Conservation (phyloP, 2,797 vertebrate genomes). For the Stomatorhinus walkeri region DNA sequence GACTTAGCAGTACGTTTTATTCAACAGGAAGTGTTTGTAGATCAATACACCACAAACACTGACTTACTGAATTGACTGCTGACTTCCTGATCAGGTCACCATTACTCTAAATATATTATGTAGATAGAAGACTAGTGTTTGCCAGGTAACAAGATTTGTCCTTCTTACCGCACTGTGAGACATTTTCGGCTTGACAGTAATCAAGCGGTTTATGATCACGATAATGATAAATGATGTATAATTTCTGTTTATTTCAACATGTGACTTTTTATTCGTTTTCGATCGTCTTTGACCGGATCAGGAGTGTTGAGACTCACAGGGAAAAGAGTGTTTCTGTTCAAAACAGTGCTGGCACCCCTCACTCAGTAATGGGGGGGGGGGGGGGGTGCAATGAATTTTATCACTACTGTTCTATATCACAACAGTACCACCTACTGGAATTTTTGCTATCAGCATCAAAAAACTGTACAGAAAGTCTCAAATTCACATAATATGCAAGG, state of each 20-base stretch:
- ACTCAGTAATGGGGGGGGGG: constrained; percentile 30
- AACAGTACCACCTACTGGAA: constrained; percentile 63
- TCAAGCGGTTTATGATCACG: background rate
- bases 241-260: constrained; percentile 64
- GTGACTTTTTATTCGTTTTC: constrained; percentile 46
- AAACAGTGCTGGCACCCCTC: constrained; percentile 24
- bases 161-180: background rate
- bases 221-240: constrained; percentile 12
- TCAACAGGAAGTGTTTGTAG: background rate
- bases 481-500: background rate
- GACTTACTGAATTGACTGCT: background rate
- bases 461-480: constrained; percentile 16
- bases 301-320: constrained; percentile 60
- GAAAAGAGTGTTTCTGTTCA: constrained; percentile 29
- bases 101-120: background rate
- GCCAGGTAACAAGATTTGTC: background rate
- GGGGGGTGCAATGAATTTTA: background rate
- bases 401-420: constrained; percentile 38
- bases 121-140: background rate
- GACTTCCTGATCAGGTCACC: background rate
- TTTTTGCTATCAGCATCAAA: constrained; percentile 38
- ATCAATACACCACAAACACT: background rate
- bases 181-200: background rate
- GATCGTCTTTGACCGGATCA: constrained; percentile 66
- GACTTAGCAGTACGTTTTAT: background rate